Conservation (phyloP, 2,888 invertebrate species). For the Eupeodes latifasciatus region DNA sequence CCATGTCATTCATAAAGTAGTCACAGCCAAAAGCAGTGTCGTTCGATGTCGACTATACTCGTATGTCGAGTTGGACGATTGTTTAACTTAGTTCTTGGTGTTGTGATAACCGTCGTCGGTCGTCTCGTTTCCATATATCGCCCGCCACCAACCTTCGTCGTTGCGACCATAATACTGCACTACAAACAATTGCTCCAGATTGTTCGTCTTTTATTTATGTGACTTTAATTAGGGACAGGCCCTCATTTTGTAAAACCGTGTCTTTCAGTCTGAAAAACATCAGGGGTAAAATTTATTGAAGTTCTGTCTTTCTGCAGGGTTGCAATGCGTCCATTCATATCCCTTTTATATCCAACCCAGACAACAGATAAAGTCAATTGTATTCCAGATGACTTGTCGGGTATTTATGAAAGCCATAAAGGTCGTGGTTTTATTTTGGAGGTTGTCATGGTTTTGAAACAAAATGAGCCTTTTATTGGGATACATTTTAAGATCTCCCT, state of each 20-base stretch:
- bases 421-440: too few species aligned
- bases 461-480: neutral
- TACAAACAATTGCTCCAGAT: slow-evolving; percentile 50
- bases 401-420: slow-evolving; percentile 5
- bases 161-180: slow-evolving; percentile 15
- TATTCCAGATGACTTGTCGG: slow-evolving; percentile 9
- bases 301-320: neutral
- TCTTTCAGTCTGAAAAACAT: neutral
- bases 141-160: too few species aligned
- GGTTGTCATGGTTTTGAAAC: neutral
- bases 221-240: slow-evolving; percentile 59
- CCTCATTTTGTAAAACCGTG: slow-evolving; percentile 40
- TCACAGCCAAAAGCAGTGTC: neutral
- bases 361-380: neutral
- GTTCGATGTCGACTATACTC: neutral
- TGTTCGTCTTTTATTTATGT: slow-evolving; percentile 60
- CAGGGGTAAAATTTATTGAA: slow-evolving; percentile 45
- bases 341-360: too few species aligned
- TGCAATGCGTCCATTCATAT: neutral
- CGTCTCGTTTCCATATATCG: too few species aligned
- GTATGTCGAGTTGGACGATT: neutral
- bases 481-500: neutral
- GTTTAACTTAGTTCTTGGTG: slow-evolving; percentile 15
- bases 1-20: slow-evolving; percentile 41
- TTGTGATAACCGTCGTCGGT: neutral